Evolutionary conservation across 30 jellyfish, hydroid and myxozoan genomes (phyloP).

Genomic region (Mastigias papua): DNA sequence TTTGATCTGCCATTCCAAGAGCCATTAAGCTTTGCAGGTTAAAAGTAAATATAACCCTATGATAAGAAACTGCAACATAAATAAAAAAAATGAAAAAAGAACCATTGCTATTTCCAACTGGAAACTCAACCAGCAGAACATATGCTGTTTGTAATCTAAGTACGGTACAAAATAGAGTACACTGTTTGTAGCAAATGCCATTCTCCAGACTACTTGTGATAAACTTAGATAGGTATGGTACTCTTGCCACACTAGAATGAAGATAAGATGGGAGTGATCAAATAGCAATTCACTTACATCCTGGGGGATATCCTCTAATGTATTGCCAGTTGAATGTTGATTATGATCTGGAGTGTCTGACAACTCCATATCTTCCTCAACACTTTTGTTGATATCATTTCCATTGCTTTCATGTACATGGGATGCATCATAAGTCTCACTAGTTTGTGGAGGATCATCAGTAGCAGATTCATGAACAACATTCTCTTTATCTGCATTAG

Average conservation of each 20-base stretch:
- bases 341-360: neutral
- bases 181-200: too few species aligned
- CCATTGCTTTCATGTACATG: neutral
- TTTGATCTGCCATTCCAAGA: too few species aligned
- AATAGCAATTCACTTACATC: neutral
- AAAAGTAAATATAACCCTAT: too few species aligned
- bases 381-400: neutral
- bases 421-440: neutral
- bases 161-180: too few species aligned
- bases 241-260: neutral
- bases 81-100: too few species aligned
- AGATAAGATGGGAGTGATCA: neutral
- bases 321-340: neutral
- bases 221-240: too few species aligned
- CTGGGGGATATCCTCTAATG: neutral
- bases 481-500: neutral
- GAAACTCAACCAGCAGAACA: neutral
- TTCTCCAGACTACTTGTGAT: neutral
- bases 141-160: neutral
- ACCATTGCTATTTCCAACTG: too few species aligned
- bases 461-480: conserved; percentile 1
- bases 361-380: neutral
- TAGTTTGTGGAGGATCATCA: neutral
- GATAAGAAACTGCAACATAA: too few species aligned
- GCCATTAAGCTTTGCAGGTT: too few species aligned